Evolutionary conservation across 2,113 vertebrate species (phyloP), one percentile per base, ranked within the genome.

Genomic region (Aythya baeri): DNA sequence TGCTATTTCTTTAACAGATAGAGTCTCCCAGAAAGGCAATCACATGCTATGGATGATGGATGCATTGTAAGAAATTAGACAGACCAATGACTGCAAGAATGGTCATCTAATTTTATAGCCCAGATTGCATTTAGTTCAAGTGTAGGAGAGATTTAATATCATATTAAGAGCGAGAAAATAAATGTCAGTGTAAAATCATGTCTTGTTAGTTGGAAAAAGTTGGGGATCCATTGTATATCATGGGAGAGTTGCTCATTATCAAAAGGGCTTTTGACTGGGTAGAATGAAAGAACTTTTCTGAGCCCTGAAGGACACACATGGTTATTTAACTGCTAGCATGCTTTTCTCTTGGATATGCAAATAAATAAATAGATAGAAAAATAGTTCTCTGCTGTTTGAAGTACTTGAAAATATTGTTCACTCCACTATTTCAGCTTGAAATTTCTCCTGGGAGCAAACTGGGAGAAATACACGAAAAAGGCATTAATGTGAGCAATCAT

Each of bases 321-420:
- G 46, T 38, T 76, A 85, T 29, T 89, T 73, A 79, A 83, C n/a
- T 31, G 15, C 22, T 9, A 14, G 4, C 36, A 74, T 9, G 15
- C 7, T 80, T 86, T 85, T 89, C 61, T 76, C 82, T 15, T 63
- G 25, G 32, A 59, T 59, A 88, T 0, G 0, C 5, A 43, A 49
- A 49, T 49, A 49, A 49, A 49, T 49, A 49, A 49, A 49, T 49
- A 49, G 46, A 49, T 11, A 49, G 5, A 22, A 49, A 49, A 49
- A 49, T 21, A 49, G 46, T 49, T 82, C 58, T 61, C 11, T 77
- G 34, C 10, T 38, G 50, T 81, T 72, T 74, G 26, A 90, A 80
- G 68, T 57, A 75, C 73, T 90, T 70, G n/a, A 88, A 96, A 83
- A 86, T 63, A 91, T 5, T 89, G 63, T 59, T 96, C 8, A 67